Conservation (phyloP, 1,140 invertebrate genomes). For the Gonatopus flavifemur region DNA sequence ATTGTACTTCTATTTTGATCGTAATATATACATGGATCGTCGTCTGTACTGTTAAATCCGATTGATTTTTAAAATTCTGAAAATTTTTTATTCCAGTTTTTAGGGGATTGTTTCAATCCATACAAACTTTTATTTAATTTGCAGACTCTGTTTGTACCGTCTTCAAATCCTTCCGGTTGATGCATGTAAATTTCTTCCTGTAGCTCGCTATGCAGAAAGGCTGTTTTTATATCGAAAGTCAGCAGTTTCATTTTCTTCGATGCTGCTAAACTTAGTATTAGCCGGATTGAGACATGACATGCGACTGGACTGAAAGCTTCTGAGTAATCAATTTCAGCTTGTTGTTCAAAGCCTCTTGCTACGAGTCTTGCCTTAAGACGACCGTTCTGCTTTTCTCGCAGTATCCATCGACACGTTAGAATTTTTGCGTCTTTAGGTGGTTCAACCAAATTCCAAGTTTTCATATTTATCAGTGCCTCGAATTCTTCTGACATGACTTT, state of each 20-base stretch:
- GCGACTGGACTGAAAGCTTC: conserved; percentile 1
- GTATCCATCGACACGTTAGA: not conserved
- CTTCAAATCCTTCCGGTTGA: too few relatives aligned
- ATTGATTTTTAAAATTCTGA: too few relatives aligned
- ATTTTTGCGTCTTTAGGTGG: not conserved
- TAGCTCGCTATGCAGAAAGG: conserved; percentile 1
- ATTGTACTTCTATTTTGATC: too few relatives aligned
- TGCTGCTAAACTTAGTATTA: not conserved
- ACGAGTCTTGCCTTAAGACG: not conserved
- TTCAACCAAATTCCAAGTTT: not conserved
- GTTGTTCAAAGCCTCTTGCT: not conserved
- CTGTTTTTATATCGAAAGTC: conserved; percentile 5
- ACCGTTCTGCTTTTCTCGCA: not conserved
- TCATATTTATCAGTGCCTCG: not conserved
- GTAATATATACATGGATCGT: too few relatives aligned
- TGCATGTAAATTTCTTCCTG: conserved; percentile 2
- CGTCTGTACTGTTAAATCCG: too few relatives aligned
- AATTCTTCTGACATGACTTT: not conserved
- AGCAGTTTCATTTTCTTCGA: conserved; percentile 3
- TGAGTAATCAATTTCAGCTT: not conserved
- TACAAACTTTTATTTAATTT: too few relatives aligned
- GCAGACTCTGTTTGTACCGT: too few relatives aligned
- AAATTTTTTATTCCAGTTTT: not conserved
- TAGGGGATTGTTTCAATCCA: too few relatives aligned
- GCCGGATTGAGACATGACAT: not conserved